Percentiles rank a stretch among this genome's conserved stretches.
Evolutionary conservation across 2,888 invertebrate species (phyloP).

Genomic region (Tipula confusa): DNA sequence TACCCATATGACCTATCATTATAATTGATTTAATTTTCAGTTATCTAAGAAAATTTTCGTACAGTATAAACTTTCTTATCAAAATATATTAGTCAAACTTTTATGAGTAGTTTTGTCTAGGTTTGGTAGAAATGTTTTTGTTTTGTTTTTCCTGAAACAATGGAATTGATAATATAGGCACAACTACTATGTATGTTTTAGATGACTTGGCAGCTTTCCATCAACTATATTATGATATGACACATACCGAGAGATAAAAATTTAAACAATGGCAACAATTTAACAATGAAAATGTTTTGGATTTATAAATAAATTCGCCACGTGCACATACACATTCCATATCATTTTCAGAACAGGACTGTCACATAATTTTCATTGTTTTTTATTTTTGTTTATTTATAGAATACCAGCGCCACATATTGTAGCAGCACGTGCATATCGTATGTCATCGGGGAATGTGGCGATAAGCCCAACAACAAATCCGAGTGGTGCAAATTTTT

Average conservation of each 20-base stretch:
- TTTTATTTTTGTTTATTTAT: constrained; percentile 34
- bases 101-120: no score
- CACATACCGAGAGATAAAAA: neutral
- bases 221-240: neutral
- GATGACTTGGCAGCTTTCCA: neutral
- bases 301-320: neutral
- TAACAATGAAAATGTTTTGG: neutral
- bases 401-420: constrained; percentile 58
- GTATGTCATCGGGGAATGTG: constrained; percentile 47
- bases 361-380: neutral
- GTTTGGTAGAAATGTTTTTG: no score
- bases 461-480: constrained; percentile 35
- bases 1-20: no score
- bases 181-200: neutral
- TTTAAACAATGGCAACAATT: neutral
- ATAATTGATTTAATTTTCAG: neutral
- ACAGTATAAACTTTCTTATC: neutral
- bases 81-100: no score
- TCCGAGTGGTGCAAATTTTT: constrained; percentile 34
- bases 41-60: neutral
- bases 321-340: neutral
- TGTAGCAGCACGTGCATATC: constrained; percentile 55
- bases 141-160: neutral
- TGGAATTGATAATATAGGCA: neutral
- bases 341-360: neutral